Conservation (phyloP, 2,888 invertebrate species). For the Netelia inedita region DNA sequence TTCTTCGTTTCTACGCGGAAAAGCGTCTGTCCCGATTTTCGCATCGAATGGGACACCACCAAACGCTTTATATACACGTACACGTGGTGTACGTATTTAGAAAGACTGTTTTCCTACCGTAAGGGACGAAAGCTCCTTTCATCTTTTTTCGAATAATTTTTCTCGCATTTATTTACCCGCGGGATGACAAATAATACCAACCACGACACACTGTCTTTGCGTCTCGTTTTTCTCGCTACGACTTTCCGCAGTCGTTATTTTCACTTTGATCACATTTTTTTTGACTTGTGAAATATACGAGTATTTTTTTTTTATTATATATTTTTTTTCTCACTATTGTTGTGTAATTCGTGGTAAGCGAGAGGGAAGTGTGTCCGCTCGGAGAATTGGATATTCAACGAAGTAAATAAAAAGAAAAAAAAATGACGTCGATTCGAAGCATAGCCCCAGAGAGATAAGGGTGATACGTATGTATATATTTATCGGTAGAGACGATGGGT, state of each 20-base stretch:
- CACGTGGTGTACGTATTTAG: not conserved
- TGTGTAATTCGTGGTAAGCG: not conserved
- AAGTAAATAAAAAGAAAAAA: constrained; percentile 4
- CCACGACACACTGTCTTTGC: no score
- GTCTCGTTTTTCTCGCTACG: no score
- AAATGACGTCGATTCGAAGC: not conserved
- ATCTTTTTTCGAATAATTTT: not conserved
- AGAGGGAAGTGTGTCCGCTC: not conserved
- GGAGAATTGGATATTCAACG: constrained; percentile 10
- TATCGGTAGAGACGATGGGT: not conserved
- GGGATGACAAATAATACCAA: no score
- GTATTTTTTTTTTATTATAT: not conserved
- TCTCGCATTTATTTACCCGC: not conserved
- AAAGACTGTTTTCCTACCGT: not conserved
- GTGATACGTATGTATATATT: not conserved
- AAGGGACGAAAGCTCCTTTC: constrained; percentile 17
- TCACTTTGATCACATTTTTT: not conserved
- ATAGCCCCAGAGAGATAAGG: constrained; percentile 19
- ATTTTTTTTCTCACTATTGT: not conserved
- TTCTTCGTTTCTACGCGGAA: constrained; percentile 18
- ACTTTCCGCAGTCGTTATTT: not conserved
- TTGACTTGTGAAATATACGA: not conserved
- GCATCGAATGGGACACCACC: constrained; percentile 13
- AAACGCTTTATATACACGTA: not conserved
- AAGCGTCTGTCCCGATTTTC: constrained; percentile 42